Conservation (phyloP, 2,888 invertebrate genomes). For the Amphimallon solstitiale region DNA sequence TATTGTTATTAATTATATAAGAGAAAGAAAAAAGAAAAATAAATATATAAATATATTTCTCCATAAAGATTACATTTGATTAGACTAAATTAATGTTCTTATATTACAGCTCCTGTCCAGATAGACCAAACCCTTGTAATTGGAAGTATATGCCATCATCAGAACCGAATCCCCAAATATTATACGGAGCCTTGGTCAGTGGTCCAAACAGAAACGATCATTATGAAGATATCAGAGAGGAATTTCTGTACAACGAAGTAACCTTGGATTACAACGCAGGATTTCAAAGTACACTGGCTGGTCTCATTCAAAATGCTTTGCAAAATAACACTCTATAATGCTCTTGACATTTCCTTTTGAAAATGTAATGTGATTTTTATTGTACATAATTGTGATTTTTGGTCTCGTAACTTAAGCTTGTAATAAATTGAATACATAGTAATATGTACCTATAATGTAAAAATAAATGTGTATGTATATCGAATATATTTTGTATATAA, state of each 20-base stretch:
- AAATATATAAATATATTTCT: background rate
- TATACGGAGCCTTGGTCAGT: slow-evolving; percentile 68
- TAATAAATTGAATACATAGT: slow-evolving; percentile 14
- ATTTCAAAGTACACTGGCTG: slow-evolving; percentile 66
- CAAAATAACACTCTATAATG: background rate
- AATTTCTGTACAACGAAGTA: slow-evolving; percentile 68
- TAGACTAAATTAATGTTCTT: background rate
- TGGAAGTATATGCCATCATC: slow-evolving; percentile 63
- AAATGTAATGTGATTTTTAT: slow-evolving; percentile 13
- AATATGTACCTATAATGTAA: slow-evolving; percentile 21
- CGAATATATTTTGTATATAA: background rate
- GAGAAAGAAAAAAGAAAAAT: too few species aligned
- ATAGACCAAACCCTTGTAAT: slow-evolving; percentile 63
- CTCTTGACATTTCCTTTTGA: background rate
- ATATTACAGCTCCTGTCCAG: slow-evolving; percentile 65
- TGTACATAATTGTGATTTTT: slow-evolving; percentile 7
- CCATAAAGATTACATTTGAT: background rate
- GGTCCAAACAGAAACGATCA: slow-evolving; percentile 67
- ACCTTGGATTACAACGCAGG: slow-evolving; percentile 69
- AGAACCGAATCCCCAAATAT: slow-evolving; percentile 65
- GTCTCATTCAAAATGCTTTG: slow-evolving; percentile 57
- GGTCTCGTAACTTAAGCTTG: background rate
- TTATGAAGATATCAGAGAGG: slow-evolving; percentile 66
- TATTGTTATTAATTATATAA: too few species aligned
- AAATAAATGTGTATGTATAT: background rate